Percentiles rank a stretch among this genome's conserved stretches.
Conservation (phyloP, 2,888 invertebrate species). For the Pomacea canaliculata region DNA sequence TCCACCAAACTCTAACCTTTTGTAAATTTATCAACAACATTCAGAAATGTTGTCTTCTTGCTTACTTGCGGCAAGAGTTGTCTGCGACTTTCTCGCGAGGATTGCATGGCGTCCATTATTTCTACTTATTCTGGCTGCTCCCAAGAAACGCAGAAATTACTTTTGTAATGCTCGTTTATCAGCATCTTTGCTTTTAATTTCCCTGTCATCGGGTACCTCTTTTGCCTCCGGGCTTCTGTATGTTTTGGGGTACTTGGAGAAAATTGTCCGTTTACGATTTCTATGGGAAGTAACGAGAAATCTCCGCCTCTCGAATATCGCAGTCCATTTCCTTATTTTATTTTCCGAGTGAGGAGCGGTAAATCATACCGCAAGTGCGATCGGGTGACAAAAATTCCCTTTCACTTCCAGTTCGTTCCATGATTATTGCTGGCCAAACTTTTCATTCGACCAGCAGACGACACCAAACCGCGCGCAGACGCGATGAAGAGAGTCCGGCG, state of each 20-base stretch:
- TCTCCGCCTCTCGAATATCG: slow-evolving; percentile 9
- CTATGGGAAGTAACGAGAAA: slow-evolving; percentile 11
- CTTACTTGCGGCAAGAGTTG: too few relatives aligned
- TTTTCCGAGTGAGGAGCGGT: slow-evolving; percentile 10
- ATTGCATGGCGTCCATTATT: too few relatives aligned
- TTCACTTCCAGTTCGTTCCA: slow-evolving; percentile 27
- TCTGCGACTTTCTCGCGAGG: too few relatives aligned
- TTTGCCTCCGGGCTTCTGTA: too few relatives aligned
- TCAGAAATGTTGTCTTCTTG: too few relatives aligned
- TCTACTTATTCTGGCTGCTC: too few relatives aligned
- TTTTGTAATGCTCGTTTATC: too few relatives aligned
- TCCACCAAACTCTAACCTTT: too few relatives aligned
- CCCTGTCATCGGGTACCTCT: too few relatives aligned
- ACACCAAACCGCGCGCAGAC: slow-evolving; percentile 27
- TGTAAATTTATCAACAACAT: too few relatives aligned
- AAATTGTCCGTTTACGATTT: slow-evolving; percentile 25
- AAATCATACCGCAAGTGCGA: slow-evolving; percentile 24
- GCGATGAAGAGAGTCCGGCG: slow-evolving; percentile 16
- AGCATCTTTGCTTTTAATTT: too few relatives aligned
- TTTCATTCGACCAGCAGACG: slow-evolving; percentile 30
- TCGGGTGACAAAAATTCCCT: slow-evolving; percentile 25
- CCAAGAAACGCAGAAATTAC: too few relatives aligned
- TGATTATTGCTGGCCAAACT: slow-evolving; percentile 28
- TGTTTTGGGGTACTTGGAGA: slow-evolving; percentile 7
- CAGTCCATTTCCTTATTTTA: slow-evolving; percentile 20